Evolutionary conservation across 2,113 vertebrate genomes (phyloP).

Genomic region (Proteles cristata): DNA sequence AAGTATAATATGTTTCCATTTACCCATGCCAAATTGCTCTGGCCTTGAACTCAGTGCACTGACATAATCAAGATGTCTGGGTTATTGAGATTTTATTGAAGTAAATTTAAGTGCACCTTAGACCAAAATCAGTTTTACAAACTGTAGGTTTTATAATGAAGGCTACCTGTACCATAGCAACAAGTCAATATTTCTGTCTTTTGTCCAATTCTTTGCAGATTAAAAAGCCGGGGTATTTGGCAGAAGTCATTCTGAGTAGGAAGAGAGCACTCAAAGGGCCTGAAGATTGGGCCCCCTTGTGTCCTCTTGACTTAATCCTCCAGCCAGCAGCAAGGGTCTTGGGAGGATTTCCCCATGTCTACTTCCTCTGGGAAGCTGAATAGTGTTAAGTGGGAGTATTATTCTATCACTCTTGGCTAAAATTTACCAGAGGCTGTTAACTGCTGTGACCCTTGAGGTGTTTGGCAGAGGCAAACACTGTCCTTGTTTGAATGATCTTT

Average conservation of each 20-base stretch:
- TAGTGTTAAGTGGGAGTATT: background rate
- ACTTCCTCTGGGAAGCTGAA: background rate
- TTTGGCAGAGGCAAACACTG: background rate
- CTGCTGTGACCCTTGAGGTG: background rate
- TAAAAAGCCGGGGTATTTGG: background rate
- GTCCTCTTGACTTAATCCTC: background rate
- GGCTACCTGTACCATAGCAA: background rate
- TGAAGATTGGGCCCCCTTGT: no score
- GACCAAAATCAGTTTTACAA: background rate
- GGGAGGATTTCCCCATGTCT: background rate
- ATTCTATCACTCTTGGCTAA: background rate
- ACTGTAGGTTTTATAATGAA: background rate
- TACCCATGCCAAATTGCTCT: constrained; percentile 26
- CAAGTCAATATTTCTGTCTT: background rate
- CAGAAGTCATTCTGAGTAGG: background rate
- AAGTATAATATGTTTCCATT: background rate
- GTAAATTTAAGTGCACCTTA: background rate
- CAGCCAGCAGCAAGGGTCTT: background rate
- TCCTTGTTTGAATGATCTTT: background rate
- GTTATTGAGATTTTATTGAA: background rate
- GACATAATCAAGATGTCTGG: background rate
- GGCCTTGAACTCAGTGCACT: background rate
- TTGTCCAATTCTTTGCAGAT: background rate
- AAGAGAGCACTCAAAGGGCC: background rate
- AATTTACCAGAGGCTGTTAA: background rate